Base-by-base conservation (phyloP, 1,140 invertebrate genomes). In the Trissolcus basalis region DNA sequence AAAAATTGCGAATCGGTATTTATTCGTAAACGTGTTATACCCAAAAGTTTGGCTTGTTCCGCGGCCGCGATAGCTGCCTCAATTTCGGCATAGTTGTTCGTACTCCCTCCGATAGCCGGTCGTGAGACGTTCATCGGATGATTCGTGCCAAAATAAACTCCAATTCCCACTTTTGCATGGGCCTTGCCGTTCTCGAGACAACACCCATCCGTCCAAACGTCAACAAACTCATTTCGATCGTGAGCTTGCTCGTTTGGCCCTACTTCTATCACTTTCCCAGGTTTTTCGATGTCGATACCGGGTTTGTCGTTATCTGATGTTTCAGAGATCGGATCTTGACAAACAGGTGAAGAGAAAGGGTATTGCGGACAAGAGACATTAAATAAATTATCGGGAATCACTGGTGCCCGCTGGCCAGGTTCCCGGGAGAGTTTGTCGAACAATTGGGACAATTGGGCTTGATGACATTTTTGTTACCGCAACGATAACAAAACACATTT, bases 51-150 rank as follows among this genome's bases (percentile, higher is more conserved):
- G 8, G n/a, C 48, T 2, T 4, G 3, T 51, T 51, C 59, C 0
- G 9, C 11, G 1, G 59, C 59, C 4, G 32, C 48, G 6, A 53
- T 63, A 0, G n/a, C 49, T 6, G 49, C 59, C 33, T 51, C 59
- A 5, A 63, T 63, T 7, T 63, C 58, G 0, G 58, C 58, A 14
- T 41, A 50, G 16, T 61, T 61, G 4, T 41, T 27, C 6, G 19
- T 27, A 3, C 19, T 27, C 0, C 48, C 45, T 0, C n/a, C 1
- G 27, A 19, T 39, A 0, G 39, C 35, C 4, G 56, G 14, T 0
- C 56, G 13, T 7, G 56, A 60, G 5, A 60, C 27, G 13, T 60
- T 60, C 5, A 39, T 4, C 0, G 59, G 59, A 11, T 63, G 48
- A 19, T 64, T 35, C 4, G 14, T 10, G 0, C 49, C 49, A 33